Base-by-base conservation (phyloP, 1,140 invertebrate genomes). In the Andricus grossulariae region DNA sequence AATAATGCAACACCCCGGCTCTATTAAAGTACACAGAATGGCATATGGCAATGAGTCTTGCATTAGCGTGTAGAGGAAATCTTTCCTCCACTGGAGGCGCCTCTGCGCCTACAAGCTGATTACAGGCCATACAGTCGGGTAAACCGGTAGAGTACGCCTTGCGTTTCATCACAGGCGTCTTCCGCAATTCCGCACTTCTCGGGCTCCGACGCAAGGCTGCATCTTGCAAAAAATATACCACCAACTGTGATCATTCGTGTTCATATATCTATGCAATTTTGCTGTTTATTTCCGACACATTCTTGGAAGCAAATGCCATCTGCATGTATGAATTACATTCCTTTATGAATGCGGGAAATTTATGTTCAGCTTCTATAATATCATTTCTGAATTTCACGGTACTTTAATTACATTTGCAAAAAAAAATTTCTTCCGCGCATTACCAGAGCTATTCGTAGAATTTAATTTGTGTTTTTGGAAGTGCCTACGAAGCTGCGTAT, bases 71-170 rank as follows among this genome's bases (percentile, higher is more conserved):
- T 5, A 32, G 4, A 32, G 25, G 25, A 32, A 32, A 32, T 32
- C 2, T 32, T 32, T 32, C 25, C 25, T 32, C 25, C 25, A 2
- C 25, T 32, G 5, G 25, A 52, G n/a, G 21, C 55, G 80, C 79
- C 71, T 76, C 66, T 55, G 84, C 86, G 87, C 87, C 87, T 87
- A 81, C 10, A 70, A 82, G 84, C 82, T 87, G 87, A 89, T 89
- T 86, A 87, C 79, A 87, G 84, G 82, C 83, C 54, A 11, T 84
- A 74, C 84, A 72, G 76, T 78, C 72, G 76, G 80, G 83, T 73
- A 55, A 19, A 74, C 57, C 16, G 16, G 74, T 13, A 74, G 71
- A 76, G 74, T 78, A 77, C 75, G 78, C 74, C 72, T 72, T 70
- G 39, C 71, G 51, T 74, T 74, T 51, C 70, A 78, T 57, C 32